Percentiles rank a stretch among this genome's conserved stretches.
phyloP scores from a whole-genome alignment of 1,140 invertebrate genomes.

The Cylas formicarius region DNA sequence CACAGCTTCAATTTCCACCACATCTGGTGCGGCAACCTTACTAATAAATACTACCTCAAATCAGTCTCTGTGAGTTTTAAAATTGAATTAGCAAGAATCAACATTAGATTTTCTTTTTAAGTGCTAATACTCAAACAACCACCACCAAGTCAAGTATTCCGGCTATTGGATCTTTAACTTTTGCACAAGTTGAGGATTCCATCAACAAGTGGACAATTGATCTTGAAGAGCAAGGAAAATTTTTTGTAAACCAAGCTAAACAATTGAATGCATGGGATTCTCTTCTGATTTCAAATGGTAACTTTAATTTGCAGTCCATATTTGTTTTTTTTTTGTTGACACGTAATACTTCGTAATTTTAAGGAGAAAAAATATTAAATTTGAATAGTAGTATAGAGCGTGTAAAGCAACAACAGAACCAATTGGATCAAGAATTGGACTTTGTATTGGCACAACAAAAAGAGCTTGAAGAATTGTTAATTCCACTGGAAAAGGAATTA shows the following conservation, averaged over 20 bases:
- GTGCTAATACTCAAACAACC: constrained; percentile 23
- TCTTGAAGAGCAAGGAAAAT: constrained; percentile 87
- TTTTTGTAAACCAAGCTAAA: constrained; percentile 88
- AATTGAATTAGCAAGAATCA: background rate
- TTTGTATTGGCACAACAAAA: constrained; percentile 88
- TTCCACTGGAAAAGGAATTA: constrained; percentile 77
- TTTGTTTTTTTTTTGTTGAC: no score
- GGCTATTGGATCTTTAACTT: constrained; percentile 60
- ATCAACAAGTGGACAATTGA: constrained; percentile 96
- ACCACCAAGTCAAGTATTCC: constrained; percentile 43
- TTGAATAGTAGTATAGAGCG: constrained; percentile 78
- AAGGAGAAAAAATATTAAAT: constrained; percentile 74
- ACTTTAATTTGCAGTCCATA: background rate
- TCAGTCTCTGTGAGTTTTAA: background rate
- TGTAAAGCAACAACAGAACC: constrained; percentile 82
- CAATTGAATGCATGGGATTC: constrained; percentile 94
- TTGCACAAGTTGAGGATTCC: constrained; percentile 82
- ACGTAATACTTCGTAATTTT: background rate
- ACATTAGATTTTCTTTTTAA: constrained; percentile 9
- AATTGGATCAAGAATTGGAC: constrained; percentile 88
- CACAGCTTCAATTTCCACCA: background rate
- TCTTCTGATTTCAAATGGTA: constrained; percentile 78
- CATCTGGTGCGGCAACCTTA: background rate
- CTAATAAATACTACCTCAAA: background rate
- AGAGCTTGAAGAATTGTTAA: constrained; percentile 81